Evolutionary conservation across 1,140 invertebrate genomes (phyloP), one percentile per base, ranked within the genome.

Genomic region (Plodia interpunctella): DNA sequence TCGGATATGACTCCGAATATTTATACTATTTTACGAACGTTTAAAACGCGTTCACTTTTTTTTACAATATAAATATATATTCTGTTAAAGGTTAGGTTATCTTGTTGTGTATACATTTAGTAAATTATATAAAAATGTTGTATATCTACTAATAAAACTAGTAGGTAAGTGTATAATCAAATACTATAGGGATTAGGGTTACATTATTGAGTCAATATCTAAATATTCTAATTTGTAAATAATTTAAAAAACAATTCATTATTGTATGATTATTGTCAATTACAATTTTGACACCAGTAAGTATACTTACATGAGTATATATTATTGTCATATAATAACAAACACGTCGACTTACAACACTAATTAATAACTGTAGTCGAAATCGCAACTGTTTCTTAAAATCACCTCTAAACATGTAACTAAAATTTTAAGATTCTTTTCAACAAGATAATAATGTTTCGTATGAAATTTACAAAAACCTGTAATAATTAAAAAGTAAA

Each of bases 311-410:
- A 3, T 44, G 4, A 32, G 38, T 15, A 15, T 15, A 17, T 15
- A 44, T 44, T 44, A 44, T 44, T 44, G 38, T 44, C 38, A 1
- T 44, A 44, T 3, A 17, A 15, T 44, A 3, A 1, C 13, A 44
- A 44, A 44, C 13, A 44, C 38, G 38, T 44, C 38, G 38, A 44
- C 38, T 44, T 44, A 44, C 38, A 44, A 44, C 13, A 44, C 38
- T 44, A 44, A 10, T 1, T 44, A 15, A n/a, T 32, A 10, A 9
- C 9, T 15, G 6, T 5, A 15, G 38, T 44, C 38, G 13, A 44
- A 44, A 15, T 44, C 0, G 1, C 38, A 44, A 13, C 13, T 44
- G 38, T 44, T 44, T 44, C 38, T n/a, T 2, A 15, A 44, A 44
- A 15, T 44, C 15, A 44, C 15, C 13, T 38, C 8, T 8, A 38